phyloP scores from a whole-genome alignment of 2,113 vertebrate species.

The Rhynchomys soricoides region DNA sequence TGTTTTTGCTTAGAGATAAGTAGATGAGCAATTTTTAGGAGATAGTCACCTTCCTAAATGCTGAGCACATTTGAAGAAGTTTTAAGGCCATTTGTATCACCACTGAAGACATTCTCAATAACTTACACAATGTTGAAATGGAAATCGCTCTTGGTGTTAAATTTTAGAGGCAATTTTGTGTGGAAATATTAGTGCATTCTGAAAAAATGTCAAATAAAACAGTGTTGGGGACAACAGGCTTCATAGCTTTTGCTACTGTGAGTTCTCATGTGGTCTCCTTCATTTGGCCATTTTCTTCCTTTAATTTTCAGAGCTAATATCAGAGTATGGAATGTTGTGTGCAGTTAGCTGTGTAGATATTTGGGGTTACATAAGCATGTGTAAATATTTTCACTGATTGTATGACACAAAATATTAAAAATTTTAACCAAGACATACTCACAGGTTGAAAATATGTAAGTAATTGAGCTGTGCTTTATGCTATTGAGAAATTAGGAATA shows the following conservation, averaged over 20 bases:
- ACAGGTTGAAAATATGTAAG: not conserved
- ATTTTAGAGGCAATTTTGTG: conserved; percentile 78
- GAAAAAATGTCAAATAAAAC: conserved; percentile 66
- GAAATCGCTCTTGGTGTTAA: conserved; percentile 77
- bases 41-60: conserved; percentile 56
- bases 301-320: not conserved
- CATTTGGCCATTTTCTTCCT: not conserved
- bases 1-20: conserved; percentile 63
- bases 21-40: conserved; percentile 67
- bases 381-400: not conserved
- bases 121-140: conserved; percentile 71
- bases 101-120: conserved; percentile 72
- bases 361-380: not conserved
- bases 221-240: conserved; percentile 11
- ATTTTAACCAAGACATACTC: not conserved
- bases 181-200: conserved; percentile 71
- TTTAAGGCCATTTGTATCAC: conserved; percentile 65
- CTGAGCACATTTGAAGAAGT: not conserved
- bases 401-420: not conserved
- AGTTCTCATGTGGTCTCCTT: not conserved
- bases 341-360: not conserved
- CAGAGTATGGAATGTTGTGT: not conserved
- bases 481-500: not conserved
- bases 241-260: not conserved
- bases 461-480: not conserved